These are phyloP conservation scores for Encarsia formosa DNA, from an alignment of 2,888 invertebrate species.

Conservation along the genomic window DNA sequence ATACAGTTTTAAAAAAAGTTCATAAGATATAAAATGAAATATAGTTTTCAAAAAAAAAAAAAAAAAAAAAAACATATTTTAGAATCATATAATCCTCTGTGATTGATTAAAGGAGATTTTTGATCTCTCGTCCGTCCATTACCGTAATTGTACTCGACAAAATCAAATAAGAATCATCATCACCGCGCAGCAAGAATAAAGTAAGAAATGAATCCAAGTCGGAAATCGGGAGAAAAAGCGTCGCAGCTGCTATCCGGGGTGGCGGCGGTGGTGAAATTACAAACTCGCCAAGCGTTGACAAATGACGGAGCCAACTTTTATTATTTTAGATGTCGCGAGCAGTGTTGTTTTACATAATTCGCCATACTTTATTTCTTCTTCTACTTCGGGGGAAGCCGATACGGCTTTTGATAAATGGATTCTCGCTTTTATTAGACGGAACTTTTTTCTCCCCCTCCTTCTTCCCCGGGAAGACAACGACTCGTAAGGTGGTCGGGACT, in stretches of 20 bases:
- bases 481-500: slow-evolving; percentile 32
- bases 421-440: slow-evolving; percentile 45
- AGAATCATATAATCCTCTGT: too few species aligned
- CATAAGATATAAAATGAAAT: too few species aligned
- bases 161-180: too few species aligned
- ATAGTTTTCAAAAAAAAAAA: too few species aligned
- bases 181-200: too few species aligned
- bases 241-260: slow-evolving; percentile 35
- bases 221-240: not conserved
- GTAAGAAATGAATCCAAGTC: too few species aligned
- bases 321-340: slow-evolving; percentile 49
- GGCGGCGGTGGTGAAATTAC: slow-evolving; percentile 12
- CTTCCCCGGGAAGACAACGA: too few species aligned
- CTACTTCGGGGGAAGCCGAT: slow-evolving; percentile 23
- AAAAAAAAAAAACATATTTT: too few species aligned
- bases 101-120: too few species aligned
- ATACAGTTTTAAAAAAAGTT: too few species aligned
- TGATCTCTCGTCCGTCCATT: too few species aligned
- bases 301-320: slow-evolving; percentile 51
- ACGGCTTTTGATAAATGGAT: slow-evolving; percentile 50
- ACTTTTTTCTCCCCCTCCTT: slow-evolving; percentile 31
- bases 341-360: slow-evolving; percentile 46
- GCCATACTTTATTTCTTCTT: not conserved
- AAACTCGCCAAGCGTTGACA: slow-evolving; percentile 44
- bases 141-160: too few species aligned